These are phyloP conservation scores for Enoplosus armatus DNA, from an alignment of 2,797 vertebrate species.

Conservation along the genomic window DNA sequence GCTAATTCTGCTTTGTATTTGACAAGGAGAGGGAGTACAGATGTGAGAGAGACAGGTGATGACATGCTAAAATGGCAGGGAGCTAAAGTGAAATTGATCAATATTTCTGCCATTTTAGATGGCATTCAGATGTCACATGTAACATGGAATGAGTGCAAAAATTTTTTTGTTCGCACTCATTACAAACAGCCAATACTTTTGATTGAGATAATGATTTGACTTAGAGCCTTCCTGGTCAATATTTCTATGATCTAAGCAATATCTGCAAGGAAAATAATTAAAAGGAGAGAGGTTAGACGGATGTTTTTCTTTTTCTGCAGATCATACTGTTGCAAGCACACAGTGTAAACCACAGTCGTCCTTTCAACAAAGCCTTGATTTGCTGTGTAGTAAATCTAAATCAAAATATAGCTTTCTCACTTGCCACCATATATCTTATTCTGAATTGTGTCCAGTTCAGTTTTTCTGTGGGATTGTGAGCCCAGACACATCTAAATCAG, in stretches of 20 bases:
- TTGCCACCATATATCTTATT: background rate
- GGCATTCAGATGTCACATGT: too few relatives aligned
- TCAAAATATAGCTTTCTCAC: background rate
- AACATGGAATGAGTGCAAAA: background rate
- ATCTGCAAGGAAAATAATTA: background rate
- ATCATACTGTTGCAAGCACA: background rate
- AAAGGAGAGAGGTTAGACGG: background rate
- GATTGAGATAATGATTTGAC: too few relatives aligned
- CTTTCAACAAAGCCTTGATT: background rate
- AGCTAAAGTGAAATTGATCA: background rate
- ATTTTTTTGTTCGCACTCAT: background rate
- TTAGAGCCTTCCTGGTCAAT: background rate
- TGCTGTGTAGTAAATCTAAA: slow-evolving; percentile 3
- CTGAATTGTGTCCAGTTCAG: background rate
- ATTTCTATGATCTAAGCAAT: background rate
- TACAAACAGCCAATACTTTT: background rate
- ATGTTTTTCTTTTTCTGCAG: background rate
- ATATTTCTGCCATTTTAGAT: background rate
- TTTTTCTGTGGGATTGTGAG: background rate
- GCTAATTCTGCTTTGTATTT: slow-evolving; percentile 21
- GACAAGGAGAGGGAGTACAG: slow-evolving; percentile 5
- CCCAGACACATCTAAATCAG: background rate
- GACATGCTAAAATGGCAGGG: background rate
- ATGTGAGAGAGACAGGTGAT: background rate
- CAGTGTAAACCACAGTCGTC: background rate